Evolutionary conservation across 2,888 invertebrate species (phyloP).

Genomic region (Liodrosophila aerea): DNA sequence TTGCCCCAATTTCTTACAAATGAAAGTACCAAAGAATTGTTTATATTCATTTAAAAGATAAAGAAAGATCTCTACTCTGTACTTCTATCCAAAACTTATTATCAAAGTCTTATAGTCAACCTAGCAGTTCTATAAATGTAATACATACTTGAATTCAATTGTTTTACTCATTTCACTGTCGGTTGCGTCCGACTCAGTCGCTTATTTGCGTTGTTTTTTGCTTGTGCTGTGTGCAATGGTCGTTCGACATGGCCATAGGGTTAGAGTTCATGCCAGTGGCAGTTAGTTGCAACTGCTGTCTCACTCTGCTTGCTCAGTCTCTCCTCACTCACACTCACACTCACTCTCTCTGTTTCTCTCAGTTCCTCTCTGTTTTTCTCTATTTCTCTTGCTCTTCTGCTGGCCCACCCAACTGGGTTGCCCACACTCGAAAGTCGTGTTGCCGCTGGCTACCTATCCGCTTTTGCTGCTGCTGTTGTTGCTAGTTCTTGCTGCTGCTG

Average conservation of each 20-base stretch:
- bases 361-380: not conserved
- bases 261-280: conserved; percentile 55
- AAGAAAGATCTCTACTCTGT: too few relatives aligned
- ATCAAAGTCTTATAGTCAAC: too few relatives aligned
- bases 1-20: too few relatives aligned
- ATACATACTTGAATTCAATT: too few relatives aligned
- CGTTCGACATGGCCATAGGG: conserved; percentile 39
- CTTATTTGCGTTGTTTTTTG: conserved; percentile 1
- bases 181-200: too few relatives aligned
- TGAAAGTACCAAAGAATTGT: too few relatives aligned
- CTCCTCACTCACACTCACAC: conserved; percentile 9
- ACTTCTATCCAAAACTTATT: too few relatives aligned
- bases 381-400: not conserved
- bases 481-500: conserved; percentile 24
- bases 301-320: not conserved
- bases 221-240: conserved; percentile 17
- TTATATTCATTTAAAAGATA: too few relatives aligned
- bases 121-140: too few relatives aligned
- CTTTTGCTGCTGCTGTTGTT: conserved; percentile 37
- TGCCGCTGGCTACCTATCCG: conserved; percentile 54
- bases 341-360: not conserved
- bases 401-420: conserved; percentile 39
- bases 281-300: conserved; percentile 36
- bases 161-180: too few relatives aligned
- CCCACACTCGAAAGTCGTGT: conserved; percentile 67